Conservation (phyloP, 2,888 invertebrate species). For the Tetragonula carbonaria region DNA sequence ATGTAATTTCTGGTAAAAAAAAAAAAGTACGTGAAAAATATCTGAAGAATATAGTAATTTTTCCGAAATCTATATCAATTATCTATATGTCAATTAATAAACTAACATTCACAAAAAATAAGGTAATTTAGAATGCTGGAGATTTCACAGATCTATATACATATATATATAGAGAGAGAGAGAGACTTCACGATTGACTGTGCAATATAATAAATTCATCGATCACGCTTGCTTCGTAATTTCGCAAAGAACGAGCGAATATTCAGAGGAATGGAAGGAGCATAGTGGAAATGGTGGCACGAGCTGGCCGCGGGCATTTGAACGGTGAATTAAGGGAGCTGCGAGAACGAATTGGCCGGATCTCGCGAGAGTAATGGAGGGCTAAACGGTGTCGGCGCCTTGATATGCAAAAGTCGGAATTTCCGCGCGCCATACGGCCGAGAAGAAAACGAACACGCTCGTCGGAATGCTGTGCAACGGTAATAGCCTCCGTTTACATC, state of each 20-base stretch:
- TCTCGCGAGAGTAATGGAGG: slow-evolving; percentile 75
- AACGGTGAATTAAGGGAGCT: slow-evolving; percentile 17
- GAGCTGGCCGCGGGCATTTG: not conserved
- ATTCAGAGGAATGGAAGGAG: not conserved
- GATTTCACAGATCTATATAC: no score
- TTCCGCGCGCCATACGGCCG: slow-evolving; percentile 66
- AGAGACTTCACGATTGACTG: no score
- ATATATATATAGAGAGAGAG: no score
- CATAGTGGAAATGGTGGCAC: slow-evolving; percentile 5
- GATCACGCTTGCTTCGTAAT: not conserved
- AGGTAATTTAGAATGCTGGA: no score
- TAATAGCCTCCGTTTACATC: slow-evolving; percentile 80
- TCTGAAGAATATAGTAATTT: no score
- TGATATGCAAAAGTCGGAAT: slow-evolving; percentile 82
- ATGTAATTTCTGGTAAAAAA: no score
- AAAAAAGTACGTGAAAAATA: no score
- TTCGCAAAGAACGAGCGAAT: not conserved
- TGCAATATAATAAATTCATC: not conserved
- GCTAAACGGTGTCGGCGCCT: slow-evolving; percentile 81
- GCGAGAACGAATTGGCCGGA: slow-evolving; percentile 68
- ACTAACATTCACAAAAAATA: no score
- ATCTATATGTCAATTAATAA: no score
- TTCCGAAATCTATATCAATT: no score
- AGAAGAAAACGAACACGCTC: slow-evolving; percentile 34
- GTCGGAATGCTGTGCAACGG: slow-evolving; percentile 70